Evolutionary conservation across 1,140 invertebrate genomes (phyloP).

Genomic region (Papilio machaon): DNA sequence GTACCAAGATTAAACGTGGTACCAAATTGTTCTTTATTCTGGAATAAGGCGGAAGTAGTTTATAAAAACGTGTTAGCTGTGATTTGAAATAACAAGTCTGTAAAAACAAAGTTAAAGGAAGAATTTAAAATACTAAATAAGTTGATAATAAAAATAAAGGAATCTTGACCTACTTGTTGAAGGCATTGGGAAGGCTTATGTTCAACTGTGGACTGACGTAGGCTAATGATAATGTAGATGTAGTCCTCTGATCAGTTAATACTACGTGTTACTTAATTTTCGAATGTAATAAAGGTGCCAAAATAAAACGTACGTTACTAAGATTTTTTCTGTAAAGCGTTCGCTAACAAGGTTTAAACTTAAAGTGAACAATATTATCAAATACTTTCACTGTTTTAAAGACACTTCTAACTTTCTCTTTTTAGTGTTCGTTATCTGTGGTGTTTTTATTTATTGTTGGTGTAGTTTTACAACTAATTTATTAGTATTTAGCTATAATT

Average conservation of each 20-base stretch:
- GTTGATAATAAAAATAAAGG: background rate
- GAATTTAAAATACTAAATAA: background rate
- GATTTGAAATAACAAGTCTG: background rate
- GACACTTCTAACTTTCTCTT: background rate
- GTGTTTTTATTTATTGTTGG: too few relatives aligned
- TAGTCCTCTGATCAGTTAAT: too few relatives aligned
- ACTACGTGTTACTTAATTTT: background rate
- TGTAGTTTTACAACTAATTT: too few relatives aligned
- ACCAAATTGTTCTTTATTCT: too few relatives aligned
- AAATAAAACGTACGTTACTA: background rate
- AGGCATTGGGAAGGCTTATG: too few relatives aligned
- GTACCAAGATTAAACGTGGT: too few relatives aligned
- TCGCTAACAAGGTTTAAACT: background rate
- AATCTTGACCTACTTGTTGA: background rate
- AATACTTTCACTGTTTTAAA: constrained; percentile 9
- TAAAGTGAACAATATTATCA: background rate
- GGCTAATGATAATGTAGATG: too few relatives aligned
- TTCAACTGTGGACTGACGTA: too few relatives aligned
- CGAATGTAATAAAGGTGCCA: too few relatives aligned
- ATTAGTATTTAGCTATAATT: too few relatives aligned
- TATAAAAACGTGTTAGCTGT: background rate
- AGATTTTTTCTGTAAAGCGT: background rate
- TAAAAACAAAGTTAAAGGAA: background rate
- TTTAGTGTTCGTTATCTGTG: background rate
- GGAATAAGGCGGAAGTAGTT: background rate